Evolutionary conservation across 2,113 vertebrate genomes (phyloP), one percentile per base, ranked within the genome.

Genomic region (Spea bombifrons): DNA sequence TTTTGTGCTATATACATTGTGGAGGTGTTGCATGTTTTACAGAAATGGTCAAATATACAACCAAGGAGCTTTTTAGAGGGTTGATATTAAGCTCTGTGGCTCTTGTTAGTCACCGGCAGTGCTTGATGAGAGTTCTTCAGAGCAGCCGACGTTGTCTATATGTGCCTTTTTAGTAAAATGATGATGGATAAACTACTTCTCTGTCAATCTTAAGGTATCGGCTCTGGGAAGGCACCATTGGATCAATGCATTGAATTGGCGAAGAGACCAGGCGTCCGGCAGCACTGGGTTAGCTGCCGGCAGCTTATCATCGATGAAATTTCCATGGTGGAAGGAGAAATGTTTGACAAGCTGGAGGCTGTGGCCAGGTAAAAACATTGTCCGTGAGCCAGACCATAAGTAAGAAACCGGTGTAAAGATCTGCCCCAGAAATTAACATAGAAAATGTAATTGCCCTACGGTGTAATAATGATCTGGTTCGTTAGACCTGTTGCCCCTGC

Each of bases 231-330:
- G 10, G 96, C 94, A 1, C 90, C 95, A 0, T 86, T 99, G 83
- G 92, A 93, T 8, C 96, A 97, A 80, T 99, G 97, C 30, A 82
- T 98, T 44, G 94, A 96, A 84, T 86, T 98, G 85, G 96, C 96
- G 0, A 94, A 94, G 87, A 86, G 96, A 52, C 91, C 94, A 0
- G 91, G 94, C 0, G 93, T 97, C 63, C 89, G 93, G 16, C 97
- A 94, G 85, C 94, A 95, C 80, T 99, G 97, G 97, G 89, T 93
- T 48, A 92, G 84, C 84, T 98, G 97, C 79, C 94, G 89, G 15
- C 94, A 95, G 81, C 91, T 99, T 44, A 91, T 99, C 88, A 96
- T 99, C 0, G 97, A 99, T 2, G 97, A 99, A 89, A 88, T 99
- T 82, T 99, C 97, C 5, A 99, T 99, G 97, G 96, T 99, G 81